These are phyloP conservation scores for Acanthisitta chloris DNA, from an alignment of 2,113 vertebrate species.

Conservation along the genomic window DNA sequence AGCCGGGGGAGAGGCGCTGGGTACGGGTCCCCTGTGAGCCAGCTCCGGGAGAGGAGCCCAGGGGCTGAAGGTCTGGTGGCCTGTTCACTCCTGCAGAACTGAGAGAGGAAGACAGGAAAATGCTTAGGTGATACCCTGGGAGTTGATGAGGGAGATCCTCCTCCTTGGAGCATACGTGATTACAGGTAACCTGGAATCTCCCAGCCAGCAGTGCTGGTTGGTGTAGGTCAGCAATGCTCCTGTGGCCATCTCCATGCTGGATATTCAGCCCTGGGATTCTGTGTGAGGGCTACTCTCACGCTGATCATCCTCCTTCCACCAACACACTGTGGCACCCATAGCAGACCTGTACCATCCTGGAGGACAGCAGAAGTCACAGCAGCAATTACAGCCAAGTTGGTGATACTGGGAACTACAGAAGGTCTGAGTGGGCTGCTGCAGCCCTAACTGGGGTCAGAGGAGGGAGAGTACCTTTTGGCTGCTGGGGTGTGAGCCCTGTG, in stretches of 20 bases:
- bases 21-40: rapidly evolving
- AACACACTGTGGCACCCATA: rapidly evolving
- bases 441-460: not conserved
- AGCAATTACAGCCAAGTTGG: not conserved
- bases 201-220: not conserved
- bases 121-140: not conserved
- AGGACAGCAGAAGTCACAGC: rapidly evolving
- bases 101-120: not conserved
- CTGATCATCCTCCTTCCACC: not conserved
- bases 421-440: not conserved
- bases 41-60: not conserved
- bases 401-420: not conserved
- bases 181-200: not conserved
- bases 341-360: not conserved
- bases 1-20: rapidly evolving
- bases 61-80: not conserved
- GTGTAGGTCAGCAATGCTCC: no score
- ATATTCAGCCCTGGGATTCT: not conserved
- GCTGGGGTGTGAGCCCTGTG: not conserved
- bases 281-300: not conserved
- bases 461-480: not conserved
- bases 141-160: not conserved
- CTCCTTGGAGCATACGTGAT: rapidly evolving
- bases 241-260: rapidly evolving
- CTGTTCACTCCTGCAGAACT: not conserved